A percentile compares a stretch with the other conserved stretches of the same genome.
phyloP scores from a whole-genome alignment of 2,797 vertebrate species.

The Astyanax mexicanus region DNA sequence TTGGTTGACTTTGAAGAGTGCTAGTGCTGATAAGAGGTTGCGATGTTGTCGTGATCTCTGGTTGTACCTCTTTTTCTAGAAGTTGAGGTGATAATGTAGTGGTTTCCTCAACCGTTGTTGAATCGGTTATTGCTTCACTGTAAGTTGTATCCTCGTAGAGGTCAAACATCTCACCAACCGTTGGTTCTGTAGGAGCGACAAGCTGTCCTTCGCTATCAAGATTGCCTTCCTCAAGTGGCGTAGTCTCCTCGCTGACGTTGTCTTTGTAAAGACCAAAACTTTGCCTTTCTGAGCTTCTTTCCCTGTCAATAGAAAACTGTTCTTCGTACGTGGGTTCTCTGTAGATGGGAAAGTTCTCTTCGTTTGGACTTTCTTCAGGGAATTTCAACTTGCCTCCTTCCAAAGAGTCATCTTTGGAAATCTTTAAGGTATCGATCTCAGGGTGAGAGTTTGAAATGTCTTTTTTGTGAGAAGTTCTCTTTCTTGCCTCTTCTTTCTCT shows the following conservation, averaged over 20 bases:
- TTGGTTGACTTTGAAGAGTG: conserved; percentile 52
- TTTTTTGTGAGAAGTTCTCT: not conserved
- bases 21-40: conserved; percentile 38
- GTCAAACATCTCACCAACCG: conserved; percentile 56
- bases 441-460: too few species aligned
- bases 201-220: conserved; percentile 27
- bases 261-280: conserved; percentile 48
- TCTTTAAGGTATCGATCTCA: conserved; percentile 10
- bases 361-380: conserved; percentile 30
- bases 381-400: not conserved
- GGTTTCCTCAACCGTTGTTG: conserved; percentile 47
- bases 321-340: conserved; percentile 20
- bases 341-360: conserved; percentile 13
- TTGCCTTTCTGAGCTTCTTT: conserved; percentile 39
- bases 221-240: conserved; percentile 2
- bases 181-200: conserved; percentile 28
- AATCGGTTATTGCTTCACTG: conserved; percentile 57
- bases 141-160: conserved; percentile 61
- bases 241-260: conserved; percentile 15
- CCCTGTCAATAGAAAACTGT: conserved; percentile 41
- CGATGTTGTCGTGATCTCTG: conserved; percentile 57
- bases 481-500: too few species aligned
- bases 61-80: too few species aligned
- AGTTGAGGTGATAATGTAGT: conserved; percentile 55
- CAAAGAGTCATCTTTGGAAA: conserved; percentile 30